Percentiles rank a stretch among this genome's conserved stretches.
Conservation (phyloP, 2,888 invertebrate genomes). For the Philaethria dido region DNA sequence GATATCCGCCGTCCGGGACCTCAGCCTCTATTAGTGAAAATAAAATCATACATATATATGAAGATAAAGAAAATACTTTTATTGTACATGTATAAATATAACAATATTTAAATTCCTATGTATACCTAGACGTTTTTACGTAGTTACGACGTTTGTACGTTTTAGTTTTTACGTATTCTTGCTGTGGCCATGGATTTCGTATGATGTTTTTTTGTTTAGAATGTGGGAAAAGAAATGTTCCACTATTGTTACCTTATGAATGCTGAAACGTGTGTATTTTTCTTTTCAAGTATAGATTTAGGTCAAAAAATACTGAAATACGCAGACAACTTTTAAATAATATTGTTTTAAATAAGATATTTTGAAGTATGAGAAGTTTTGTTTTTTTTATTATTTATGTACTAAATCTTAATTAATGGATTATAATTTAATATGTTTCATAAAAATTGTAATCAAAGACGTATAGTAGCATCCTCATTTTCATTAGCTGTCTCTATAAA, state of each 20-base stretch:
- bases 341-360: neutral
- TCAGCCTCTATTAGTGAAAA: too few relatives aligned
- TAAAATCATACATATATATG: too few relatives aligned
- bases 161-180: neutral
- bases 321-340: neutral
- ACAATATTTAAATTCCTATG: neutral
- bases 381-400: neutral
- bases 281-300: constrained; percentile 24
- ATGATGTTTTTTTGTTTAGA: constrained; percentile 29
- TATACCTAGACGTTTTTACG: neutral
- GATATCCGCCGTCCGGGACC: too few relatives aligned
- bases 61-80: neutral
- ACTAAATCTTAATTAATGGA: neutral
- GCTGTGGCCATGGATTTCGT: constrained; percentile 4
- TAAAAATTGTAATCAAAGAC: constrained; percentile 32
- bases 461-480: constrained; percentile 47
- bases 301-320: constrained; percentile 22
- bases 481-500: constrained; percentile 61
- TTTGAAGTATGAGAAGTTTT: neutral
- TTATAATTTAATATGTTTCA: constrained; percentile 3
- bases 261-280: constrained; percentile 27
- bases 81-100: neutral
- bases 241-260: constrained; percentile 36
- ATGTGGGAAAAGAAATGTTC: constrained; percentile 35
- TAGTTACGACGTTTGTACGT: too few relatives aligned